Conservation (phyloP, 2,797 vertebrate genomes). For the Tapera naevia region DNA sequence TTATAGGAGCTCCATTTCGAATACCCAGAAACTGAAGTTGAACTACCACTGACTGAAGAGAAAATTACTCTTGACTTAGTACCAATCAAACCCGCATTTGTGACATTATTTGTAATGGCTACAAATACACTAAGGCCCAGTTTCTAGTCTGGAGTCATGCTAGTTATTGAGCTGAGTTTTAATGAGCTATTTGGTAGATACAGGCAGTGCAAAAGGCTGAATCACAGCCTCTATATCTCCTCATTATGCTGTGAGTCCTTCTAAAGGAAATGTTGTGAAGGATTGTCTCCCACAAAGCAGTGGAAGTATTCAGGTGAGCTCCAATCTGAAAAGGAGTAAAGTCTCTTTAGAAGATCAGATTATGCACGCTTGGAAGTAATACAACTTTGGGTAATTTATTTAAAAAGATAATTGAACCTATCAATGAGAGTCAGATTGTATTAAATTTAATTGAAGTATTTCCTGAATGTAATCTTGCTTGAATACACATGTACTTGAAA, state of each 20-base stretch:
- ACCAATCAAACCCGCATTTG: background rate
- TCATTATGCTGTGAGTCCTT: background rate
- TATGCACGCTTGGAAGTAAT: background rate
- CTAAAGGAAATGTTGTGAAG: background rate
- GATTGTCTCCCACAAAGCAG: background rate
- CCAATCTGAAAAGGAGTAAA: background rate
- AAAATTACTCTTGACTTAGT: slow-evolving; percentile 26
- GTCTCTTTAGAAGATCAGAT: background rate
- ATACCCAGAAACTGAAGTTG: slow-evolving; percentile 85
- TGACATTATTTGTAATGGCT: background rate
- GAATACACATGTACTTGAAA: background rate
- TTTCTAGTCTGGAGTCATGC: background rate
- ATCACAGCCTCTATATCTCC: background rate
- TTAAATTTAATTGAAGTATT: background rate
- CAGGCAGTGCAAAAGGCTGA: background rate
- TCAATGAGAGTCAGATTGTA: background rate
- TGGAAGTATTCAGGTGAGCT: background rate
- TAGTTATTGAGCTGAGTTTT: background rate
- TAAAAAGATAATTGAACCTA: background rate
- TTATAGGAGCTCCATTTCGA: slow-evolving; percentile 78
- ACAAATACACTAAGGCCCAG: background rate
- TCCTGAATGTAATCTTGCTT: background rate
- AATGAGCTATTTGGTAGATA: background rate
- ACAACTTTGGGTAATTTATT: background rate
- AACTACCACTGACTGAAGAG: slow-evolving; percentile 80